Evolutionary conservation across 1,140 invertebrate species (phyloP).

Genomic region (Lepeophtheirus salmonis): DNA sequence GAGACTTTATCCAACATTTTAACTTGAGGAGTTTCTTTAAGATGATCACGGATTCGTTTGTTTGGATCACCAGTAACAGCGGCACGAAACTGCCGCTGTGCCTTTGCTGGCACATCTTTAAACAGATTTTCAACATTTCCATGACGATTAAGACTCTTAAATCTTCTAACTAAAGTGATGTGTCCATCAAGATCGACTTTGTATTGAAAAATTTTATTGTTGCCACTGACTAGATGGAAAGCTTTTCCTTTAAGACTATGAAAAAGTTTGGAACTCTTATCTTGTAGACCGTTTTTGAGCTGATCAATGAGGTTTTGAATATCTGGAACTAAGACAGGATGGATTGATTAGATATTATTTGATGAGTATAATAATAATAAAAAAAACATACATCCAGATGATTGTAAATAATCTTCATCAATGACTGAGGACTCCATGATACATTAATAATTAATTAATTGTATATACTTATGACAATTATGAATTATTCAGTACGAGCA

Average conservation of each 20-base stretch:
- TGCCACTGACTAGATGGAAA: neutral
- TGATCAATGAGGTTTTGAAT: neutral
- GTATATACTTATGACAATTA: too few species aligned
- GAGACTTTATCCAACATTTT: constrained; percentile 1
- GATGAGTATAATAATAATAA: too few species aligned
- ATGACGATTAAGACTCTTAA: neutral
- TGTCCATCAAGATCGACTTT: neutral
- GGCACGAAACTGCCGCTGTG: neutral
- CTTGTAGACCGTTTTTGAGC: neutral
- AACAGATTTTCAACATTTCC: too few species aligned
- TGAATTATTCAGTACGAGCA: too few species aligned
- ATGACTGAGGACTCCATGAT: too few species aligned
- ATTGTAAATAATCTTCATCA: too few species aligned
- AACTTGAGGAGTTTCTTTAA: constrained; percentile 11
- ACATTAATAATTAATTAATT: too few species aligned
- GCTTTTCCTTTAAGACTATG: neutral
- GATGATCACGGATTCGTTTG: constrained; percentile 10
- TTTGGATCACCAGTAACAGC: constrained; percentile 11
- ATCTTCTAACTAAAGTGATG: neutral
- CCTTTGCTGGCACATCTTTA: too few species aligned
- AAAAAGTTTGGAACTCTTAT: neutral
- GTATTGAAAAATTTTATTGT: neutral
- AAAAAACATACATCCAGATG: too few species aligned
- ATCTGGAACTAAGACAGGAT: too few species aligned
- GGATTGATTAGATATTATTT: too few species aligned